A percentile compares a stretch with the other conserved stretches of the same genome.
Conservation (phyloP, 2,888 invertebrate genomes). For the Microctonus brassicae region DNA sequence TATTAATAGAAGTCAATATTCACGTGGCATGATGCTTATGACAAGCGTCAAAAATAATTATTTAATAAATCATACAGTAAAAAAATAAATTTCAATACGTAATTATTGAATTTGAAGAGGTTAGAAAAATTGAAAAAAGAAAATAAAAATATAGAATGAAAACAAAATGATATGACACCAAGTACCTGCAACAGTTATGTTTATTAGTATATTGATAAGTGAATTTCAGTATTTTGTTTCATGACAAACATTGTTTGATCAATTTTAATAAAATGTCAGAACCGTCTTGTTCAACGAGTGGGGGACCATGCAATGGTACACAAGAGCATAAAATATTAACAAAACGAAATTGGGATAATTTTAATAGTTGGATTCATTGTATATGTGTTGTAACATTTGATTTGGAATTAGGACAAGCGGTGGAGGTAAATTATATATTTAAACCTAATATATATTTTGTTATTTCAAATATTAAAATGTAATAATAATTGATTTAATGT, state of each 20-base stretch:
- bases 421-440: constrained; percentile 77
- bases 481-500: constrained; percentile 32
- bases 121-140: not conserved
- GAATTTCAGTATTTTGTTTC: not conserved
- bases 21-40: not conserved
- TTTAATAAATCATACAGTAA: not conserved
- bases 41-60: not conserved
- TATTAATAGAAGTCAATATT: not conserved
- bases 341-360: constrained; percentile 76
- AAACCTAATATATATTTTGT: not conserved
- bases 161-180: not conserved
- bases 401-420: constrained; percentile 97
- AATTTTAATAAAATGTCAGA: constrained; percentile 42
- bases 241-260: not conserved
- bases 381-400: constrained; percentile 99
- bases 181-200: not conserved
- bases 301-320: constrained; percentile 33
- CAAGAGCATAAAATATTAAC: constrained; percentile 32
- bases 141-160: no score
- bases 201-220: not conserved
- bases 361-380: constrained; percentile 96
- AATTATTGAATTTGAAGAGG: not conserved
- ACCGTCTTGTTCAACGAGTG: constrained; percentile 38
- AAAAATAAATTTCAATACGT: not conserved
- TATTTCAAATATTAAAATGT: constrained; percentile 19